phyloP scores from a whole-genome alignment of 2,113 vertebrate genomes.

The Halichoerus grypus region DNA sequence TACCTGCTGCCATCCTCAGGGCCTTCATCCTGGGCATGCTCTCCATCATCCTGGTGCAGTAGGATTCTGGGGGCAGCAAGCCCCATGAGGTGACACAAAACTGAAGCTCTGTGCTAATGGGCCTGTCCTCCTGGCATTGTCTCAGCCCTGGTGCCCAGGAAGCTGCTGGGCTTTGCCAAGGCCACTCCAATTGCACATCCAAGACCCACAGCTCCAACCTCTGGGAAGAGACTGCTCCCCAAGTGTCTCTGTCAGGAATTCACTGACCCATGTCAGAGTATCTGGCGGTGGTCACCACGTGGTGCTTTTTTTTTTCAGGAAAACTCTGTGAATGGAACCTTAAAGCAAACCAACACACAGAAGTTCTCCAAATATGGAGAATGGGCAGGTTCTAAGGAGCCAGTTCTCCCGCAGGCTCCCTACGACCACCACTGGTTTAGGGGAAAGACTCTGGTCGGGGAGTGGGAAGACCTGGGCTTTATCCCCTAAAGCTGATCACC shows the following conservation, averaged over 20 bases:
- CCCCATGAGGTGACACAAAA: fast-evolving
- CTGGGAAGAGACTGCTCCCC: not conserved
- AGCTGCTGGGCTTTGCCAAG: not conserved
- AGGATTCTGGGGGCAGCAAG: fast-evolving
- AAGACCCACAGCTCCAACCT: not conserved
- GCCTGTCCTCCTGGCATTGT: fast-evolving
- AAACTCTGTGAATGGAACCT: not conserved
- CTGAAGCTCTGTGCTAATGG: fast-evolving
- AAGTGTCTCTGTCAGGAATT: not conserved
- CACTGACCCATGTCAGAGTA: not conserved
- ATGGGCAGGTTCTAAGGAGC: fast-evolving
- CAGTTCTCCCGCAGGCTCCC: not conserved
- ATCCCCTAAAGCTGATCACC: not conserved
- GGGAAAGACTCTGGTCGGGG: not conserved
- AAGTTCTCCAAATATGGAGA: not conserved
- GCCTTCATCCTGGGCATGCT: not conserved
- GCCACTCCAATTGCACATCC: not conserved
- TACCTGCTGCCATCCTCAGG: not conserved
- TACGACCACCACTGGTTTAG: fast-evolving
- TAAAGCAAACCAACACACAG: not conserved
- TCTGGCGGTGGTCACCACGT: fast-evolving
- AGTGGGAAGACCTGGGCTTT: not conserved
- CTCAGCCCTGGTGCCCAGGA: not conserved
- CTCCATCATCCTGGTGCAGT: not conserved
- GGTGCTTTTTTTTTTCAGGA: not conserved